Percentiles rank a stretch among this genome's conserved stretches.
Evolutionary conservation across 2,113 vertebrate genomes (phyloP).

Genomic region (Calypte anna): DNA sequence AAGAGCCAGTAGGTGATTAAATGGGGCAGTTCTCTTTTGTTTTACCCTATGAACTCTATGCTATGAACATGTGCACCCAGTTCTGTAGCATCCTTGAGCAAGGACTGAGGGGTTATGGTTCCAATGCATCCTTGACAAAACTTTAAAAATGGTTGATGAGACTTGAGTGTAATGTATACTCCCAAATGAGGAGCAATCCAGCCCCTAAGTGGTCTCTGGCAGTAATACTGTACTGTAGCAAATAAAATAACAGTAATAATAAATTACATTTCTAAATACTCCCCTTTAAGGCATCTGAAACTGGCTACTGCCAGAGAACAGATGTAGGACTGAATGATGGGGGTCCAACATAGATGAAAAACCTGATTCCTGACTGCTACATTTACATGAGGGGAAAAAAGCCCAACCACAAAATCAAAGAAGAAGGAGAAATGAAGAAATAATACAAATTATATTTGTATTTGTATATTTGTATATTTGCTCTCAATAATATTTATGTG

Average conservation of each 20-base stretch:
- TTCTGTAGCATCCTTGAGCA: neutral
- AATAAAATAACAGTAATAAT: slow-evolving; percentile 46
- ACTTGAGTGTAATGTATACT: neutral
- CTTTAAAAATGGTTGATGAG: neutral
- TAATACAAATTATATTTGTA: too few species aligned
- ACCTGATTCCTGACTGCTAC: neutral
- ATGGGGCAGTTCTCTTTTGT: neutral
- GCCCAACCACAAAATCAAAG: neutral
- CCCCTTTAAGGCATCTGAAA: slow-evolving; percentile 34
- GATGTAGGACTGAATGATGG: neutral
- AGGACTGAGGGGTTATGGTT: neutral
- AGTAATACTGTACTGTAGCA: slow-evolving; percentile 20
- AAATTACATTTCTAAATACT: slow-evolving; percentile 38
- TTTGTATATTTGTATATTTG: too few species aligned
- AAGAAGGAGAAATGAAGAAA: neutral
- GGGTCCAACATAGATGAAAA: neutral
- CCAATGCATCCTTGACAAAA: neutral
- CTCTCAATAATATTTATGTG: neutral
- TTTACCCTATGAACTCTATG: neutral
- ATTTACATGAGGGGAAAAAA: neutral
- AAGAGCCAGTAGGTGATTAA: neutral
- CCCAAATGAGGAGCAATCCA: neutral
- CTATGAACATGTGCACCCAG: neutral
- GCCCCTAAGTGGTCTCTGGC: neutral
- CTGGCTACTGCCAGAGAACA: slow-evolving; percentile 49